phyloP scores from a whole-genome alignment of 2,113 vertebrate species.

The Marmota monax region DNA sequence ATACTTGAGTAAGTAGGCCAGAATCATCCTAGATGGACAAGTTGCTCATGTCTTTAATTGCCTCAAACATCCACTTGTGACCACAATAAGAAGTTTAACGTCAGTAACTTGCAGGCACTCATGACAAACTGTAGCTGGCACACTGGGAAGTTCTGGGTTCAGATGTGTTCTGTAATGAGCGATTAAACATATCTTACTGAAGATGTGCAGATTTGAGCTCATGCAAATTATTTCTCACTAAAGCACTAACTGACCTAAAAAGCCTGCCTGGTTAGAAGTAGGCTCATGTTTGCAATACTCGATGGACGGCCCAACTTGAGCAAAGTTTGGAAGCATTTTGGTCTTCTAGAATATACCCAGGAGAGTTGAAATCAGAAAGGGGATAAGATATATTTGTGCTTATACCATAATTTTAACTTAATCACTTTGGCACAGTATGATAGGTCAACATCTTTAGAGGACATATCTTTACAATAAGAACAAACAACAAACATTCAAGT shows the following conservation, averaged over 20 bases:
- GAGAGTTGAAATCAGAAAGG: not conserved
- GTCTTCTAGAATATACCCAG: not conserved
- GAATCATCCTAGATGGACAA: not conserved
- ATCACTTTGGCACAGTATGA: not conserved
- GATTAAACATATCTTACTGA: not conserved
- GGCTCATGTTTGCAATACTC: not conserved
- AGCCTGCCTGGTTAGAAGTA: not conserved
- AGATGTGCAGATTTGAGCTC: not conserved
- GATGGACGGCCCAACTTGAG: not conserved
- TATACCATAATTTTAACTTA: not conserved
- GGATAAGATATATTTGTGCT: not conserved
- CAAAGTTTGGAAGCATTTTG: not conserved
- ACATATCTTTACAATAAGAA: conserved; percentile 16
- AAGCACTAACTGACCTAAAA: not conserved
- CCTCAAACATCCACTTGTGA: not conserved
- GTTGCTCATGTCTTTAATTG: not conserved
- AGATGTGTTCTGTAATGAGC: not conserved
- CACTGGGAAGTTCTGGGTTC: not conserved
- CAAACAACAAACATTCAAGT: not conserved
- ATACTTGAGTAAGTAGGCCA: not conserved
- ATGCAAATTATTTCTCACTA: not conserved
- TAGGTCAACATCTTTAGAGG: not conserved
- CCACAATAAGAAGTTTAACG: not conserved
- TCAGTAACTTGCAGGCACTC: not conserved
- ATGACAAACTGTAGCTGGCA: not conserved